Conservation (phyloP, 2,797 vertebrate genomes). For the Xiphorhynchus erythropygius region DNA sequence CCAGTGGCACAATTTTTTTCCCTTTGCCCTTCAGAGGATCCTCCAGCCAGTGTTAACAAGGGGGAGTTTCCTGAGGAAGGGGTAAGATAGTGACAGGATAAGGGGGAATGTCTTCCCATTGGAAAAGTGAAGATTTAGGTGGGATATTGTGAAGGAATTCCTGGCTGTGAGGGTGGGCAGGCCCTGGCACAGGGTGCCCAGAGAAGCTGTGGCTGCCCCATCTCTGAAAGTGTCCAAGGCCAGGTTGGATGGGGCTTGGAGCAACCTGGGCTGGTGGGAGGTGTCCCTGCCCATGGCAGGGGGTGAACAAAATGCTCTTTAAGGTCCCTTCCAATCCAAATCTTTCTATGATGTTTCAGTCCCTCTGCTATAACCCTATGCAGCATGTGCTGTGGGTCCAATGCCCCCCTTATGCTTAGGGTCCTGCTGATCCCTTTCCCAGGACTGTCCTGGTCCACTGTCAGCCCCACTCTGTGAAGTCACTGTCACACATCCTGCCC, state of each 20-base stretch:
- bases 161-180: background rate
- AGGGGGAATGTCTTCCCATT: background rate
- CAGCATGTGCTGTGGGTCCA: background rate
- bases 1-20: background rate
- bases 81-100: background rate
- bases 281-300: background rate
- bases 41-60: background rate
- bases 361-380: background rate
- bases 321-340: background rate
- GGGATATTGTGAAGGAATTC: background rate
- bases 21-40: background rate
- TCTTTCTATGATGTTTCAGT: background rate
- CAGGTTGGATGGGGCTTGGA: fast-evolving
- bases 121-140: background rate
- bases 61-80: background rate
- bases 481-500: background rate
- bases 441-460: background rate
- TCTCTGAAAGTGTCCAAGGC: background rate
- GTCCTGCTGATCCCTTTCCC: background rate
- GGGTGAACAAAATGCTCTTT: background rate
- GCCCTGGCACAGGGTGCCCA: background rate
- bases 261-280: fast-evolving
- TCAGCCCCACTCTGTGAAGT: background rate
- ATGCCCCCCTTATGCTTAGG: fast-evolving
- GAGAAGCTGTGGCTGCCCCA: background rate